Evolutionary conservation across 2,797 vertebrate genomes (phyloP).

Genomic region (Bufotes viridis): DNA sequence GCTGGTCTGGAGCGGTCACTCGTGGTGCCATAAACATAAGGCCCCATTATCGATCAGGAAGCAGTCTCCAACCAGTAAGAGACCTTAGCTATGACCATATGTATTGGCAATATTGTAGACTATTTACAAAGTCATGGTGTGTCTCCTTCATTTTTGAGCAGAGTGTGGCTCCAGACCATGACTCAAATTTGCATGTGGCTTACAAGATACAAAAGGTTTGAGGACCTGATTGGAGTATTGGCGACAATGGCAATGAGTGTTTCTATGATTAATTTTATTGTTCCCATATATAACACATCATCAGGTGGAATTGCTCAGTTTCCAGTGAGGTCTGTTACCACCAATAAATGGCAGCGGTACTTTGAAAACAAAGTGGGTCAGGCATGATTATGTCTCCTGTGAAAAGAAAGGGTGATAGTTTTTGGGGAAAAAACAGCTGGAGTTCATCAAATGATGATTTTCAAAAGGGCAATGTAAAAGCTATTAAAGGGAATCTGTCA

Average conservation of each 20-base stretch:
- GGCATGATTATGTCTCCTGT: neutral
- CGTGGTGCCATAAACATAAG: neutral
- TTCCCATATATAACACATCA: neutral
- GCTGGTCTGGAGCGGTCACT: neutral
- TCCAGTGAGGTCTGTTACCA: neutral
- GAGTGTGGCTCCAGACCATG: neutral
- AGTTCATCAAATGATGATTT: neutral
- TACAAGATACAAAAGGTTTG: neutral
- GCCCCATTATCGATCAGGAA: neutral
- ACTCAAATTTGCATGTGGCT: neutral
- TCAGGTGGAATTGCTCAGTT: neutral
- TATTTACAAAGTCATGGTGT: neutral
- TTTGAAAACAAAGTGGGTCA: neutral
- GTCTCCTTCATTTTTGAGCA: neutral
- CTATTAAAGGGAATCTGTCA: neutral
- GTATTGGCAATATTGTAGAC: neutral
- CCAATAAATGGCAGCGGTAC: neutral
- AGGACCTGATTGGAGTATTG: neutral
- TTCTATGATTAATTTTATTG: neutral
- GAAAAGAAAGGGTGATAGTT: neutral
- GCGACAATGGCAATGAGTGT: neutral
- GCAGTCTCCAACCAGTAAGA: neutral
- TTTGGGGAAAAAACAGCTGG: neutral
- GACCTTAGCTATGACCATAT: neutral
- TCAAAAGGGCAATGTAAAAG: neutral